Base-by-base conservation (phyloP, 2,797 vertebrate genomes). In the Ptychadena robeensis region DNA sequence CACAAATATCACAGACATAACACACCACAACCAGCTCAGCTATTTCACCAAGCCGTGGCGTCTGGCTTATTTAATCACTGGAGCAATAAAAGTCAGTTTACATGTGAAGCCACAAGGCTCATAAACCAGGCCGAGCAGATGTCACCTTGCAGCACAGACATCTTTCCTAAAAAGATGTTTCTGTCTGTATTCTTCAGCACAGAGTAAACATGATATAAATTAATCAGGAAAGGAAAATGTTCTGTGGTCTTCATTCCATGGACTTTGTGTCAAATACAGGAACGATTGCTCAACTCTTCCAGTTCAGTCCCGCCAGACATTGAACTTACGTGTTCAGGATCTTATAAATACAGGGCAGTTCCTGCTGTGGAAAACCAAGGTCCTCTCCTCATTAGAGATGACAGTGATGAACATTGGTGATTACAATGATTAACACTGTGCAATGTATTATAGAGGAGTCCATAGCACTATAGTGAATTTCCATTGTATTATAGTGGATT, bases 231-330 rank as follows among this genome's bases (percentile, higher is more conserved):
- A 61, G 27, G 32, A 61, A 79, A 79, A 79, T 31, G 12, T 34
- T 10, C 40, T 4, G n/a, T 48, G 37, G 12, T 31, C 35, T 76
- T 44, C 35, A 77, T 77, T 86, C 86, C 59, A 31, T 34, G 66
- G 78, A 27, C 67, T 63, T 82, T 61, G 71, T 84, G 48, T 48
- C 83, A 82, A 72, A 85, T 79, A 79, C 0, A 4, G 65, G 65
- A 35, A 86, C 44, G 27, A 32, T 79, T 80, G 86, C 87, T 86
- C 78, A 85, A 88, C 14, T 22, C 61, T 34, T 66, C 63, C 80
- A 59, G 40, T 31, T 40, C 40, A 22, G 27, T 53, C 15, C 3
- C 40, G 38, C 40, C 11, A 73, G 28, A 32, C 44, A 73, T 7
- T 73, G 18, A 11, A 53, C 70, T 61, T 11, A 61, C 22, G 18